phyloP scores from a whole-genome alignment of 2,797 vertebrate genomes.

The Perodicticus potto region DNA sequence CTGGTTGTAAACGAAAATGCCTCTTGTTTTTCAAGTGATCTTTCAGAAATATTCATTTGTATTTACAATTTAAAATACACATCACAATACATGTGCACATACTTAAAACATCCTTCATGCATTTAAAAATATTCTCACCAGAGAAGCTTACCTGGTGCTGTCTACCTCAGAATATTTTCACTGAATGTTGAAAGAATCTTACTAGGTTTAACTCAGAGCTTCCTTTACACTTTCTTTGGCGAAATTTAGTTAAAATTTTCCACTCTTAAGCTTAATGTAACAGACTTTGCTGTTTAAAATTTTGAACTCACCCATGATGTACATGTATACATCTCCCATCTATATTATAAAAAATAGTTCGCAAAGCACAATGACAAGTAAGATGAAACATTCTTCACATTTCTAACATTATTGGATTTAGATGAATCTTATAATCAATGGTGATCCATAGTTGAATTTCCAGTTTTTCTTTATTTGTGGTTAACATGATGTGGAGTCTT shows the following conservation, averaged over 20 bases:
- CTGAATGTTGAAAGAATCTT: constrained; percentile 63
- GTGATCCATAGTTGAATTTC: background rate
- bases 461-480: background rate
- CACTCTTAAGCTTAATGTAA: constrained; percentile 47
- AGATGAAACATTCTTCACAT: background rate
- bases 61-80: constrained; percentile 31
- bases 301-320: background rate
- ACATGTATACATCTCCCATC: background rate
- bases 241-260: constrained; percentile 57
- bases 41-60: constrained; percentile 41
- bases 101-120: constrained; percentile 54
- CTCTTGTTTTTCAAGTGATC: constrained; percentile 53
- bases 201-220: constrained; percentile 34
- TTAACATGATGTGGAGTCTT: background rate
- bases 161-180: constrained; percentile 55
- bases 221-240: constrained; percentile 37
- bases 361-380: background rate
- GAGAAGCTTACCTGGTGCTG: constrained; percentile 10
- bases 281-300: background rate
- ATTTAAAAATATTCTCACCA: constrained; percentile 70
- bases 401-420: background rate
- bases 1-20: constrained; percentile 59
- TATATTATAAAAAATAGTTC: no score
- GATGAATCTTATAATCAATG: background rate
- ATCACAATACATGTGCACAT: constrained; percentile 11